These are phyloP conservation scores for Spheniscus mendiculus DNA, from an alignment of 2,113 vertebrate genomes.

Conservation along the genomic window DNA sequence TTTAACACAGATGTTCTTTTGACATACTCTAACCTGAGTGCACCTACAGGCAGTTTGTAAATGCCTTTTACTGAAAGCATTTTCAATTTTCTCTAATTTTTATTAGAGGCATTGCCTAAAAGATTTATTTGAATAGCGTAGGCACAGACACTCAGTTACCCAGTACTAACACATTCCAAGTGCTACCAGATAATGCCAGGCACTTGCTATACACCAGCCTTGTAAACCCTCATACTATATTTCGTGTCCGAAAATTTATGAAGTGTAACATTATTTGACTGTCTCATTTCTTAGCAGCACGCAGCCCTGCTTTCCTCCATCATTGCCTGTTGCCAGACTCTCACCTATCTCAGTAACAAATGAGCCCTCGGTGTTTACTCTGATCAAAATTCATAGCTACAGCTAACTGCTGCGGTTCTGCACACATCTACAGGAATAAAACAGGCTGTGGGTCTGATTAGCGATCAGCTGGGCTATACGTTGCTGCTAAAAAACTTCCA, in stretches of 20 bases:
- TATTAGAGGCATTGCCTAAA: not conserved
- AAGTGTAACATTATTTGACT: slow-evolving; percentile 10
- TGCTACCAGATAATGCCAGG: not conserved
- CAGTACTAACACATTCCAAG: not conserved
- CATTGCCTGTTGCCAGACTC: not conserved
- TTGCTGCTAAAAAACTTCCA: not conserved
- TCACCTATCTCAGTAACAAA: slow-evolving; percentile 36
- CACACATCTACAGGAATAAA: not conserved
- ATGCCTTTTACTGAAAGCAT: not conserved
- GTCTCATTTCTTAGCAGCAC: slow-evolving; percentile 6
- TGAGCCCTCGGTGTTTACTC: slow-evolving; percentile 8
- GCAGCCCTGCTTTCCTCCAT: not conserved
- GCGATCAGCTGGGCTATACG: not conserved
- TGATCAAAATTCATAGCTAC: slow-evolving; percentile 60
- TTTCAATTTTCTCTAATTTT: not conserved
- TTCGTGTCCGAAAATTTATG: slow-evolving; percentile 7
- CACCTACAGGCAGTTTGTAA: not conserved
- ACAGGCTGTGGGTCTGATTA: not conserved
- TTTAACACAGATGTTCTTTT: not conserved
- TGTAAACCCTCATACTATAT: not conserved
- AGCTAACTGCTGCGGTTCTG: not conserved
- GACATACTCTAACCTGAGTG: not conserved
- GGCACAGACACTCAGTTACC: not conserved
- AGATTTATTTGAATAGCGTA: not conserved
- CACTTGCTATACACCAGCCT: not conserved